Conservation (phyloP, 2,888 invertebrate genomes). For the Nezara viridula region DNA sequence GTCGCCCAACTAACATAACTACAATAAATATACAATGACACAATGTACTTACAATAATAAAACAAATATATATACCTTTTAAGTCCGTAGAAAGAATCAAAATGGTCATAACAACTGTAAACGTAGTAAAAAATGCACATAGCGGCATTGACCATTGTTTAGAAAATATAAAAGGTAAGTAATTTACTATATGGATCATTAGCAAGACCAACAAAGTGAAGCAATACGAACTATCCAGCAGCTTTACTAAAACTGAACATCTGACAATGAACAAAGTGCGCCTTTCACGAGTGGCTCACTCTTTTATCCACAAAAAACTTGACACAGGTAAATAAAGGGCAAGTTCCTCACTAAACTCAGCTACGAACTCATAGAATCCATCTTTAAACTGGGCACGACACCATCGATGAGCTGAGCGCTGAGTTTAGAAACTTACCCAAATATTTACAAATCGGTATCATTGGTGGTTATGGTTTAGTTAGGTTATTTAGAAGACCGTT, state of each 20-base stretch:
- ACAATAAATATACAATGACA: neutral
- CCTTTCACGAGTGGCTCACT: too few relatives aligned
- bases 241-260: too few relatives aligned
- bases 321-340: too few relatives aligned
- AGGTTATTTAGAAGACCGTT: neutral
- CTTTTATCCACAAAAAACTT: too few relatives aligned
- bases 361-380: too few relatives aligned
- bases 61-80: constrained; percentile 60
- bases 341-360: too few relatives aligned
- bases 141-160: constrained; percentile 64
- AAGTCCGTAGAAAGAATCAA: constrained; percentile 64
- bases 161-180: neutral
- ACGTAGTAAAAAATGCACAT: constrained; percentile 65
- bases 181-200: constrained; percentile 52
- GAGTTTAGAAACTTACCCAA: too few relatives aligned
- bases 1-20: constrained; percentile 57
- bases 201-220: neutral
- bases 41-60: neutral
- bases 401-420: too few relatives aligned
- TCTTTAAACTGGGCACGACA: too few relatives aligned
- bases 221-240: too few relatives aligned
- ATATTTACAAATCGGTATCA: too few relatives aligned
- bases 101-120: constrained; percentile 64
- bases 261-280: too few relatives aligned
- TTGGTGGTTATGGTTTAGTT: constrained; percentile 17